Base-by-base conservation (phyloP, 2,888 invertebrate species). In the Agrotis ipsilon region DNA sequence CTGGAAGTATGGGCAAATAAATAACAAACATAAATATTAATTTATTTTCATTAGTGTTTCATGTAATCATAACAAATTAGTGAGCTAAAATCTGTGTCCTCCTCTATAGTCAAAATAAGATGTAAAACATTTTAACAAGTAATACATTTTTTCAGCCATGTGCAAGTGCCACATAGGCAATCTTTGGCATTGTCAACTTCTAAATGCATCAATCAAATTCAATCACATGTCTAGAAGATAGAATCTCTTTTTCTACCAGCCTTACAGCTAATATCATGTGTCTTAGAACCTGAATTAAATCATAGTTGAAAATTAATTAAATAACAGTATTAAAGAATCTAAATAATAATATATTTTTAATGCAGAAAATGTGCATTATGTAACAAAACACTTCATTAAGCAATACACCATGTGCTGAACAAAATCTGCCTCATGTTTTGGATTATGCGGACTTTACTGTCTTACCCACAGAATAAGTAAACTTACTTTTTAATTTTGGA, bases 101-200 rank as follows among this genome's bases (percentile, higher is more conserved):
- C 1, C 39, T 9, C 18, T 39, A n/a, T 24, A 43, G 2, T n/a
- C 7, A 21, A 18, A 7, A 45, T 19, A 19, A 39, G 7, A 48
- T 32, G 43, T 16, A 14, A n/a, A n/a, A n/a, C n/a, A n/a, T n/a
- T n/a, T n/a, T 24, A 0, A 14, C 9, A 51, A 49, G 11, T 57
- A 32, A 32, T 24, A 46, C 5, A 54, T 5, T 5, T 61, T 58
- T 63, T 43, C 11, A 55, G 45, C 68, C 68, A 72, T 73, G 68
- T 82, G 68, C 68, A 64, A n/a, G 2, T 80, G 80, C 80, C 80
- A 80, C 80, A 80, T 80, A 82, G 27, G 80, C 83, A 78, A 72
- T 59, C 43, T 65, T n/a, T 52, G 58, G 58, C 27, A 48, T 32
- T 61, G 46, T 43, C 49, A 27, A 21, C 14, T 60, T 49, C 27